A percentile compares a stretch with the other conserved stretches of the same genome.
phyloP scores from a whole-genome alignment of 2,113 vertebrate species.

The Ia io region DNA sequence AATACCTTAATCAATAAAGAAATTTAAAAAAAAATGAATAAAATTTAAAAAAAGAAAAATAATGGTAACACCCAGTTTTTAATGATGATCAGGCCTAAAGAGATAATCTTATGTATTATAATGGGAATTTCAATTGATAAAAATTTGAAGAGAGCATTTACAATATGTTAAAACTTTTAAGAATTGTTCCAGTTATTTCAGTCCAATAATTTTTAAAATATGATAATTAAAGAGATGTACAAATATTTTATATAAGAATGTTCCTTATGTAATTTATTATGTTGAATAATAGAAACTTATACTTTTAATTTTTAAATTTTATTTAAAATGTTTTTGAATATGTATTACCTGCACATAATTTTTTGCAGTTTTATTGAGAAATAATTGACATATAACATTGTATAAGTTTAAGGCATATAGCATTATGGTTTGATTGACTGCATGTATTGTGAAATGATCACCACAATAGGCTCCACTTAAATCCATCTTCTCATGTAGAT shows the following conservation, averaged over 20 bases:
- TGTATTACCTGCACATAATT: background rate
- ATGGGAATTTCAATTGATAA: conserved; percentile 6
- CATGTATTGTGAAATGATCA: background rate
- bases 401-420: background rate
- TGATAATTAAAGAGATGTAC: background rate
- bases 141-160: background rate
- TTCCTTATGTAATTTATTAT: background rate
- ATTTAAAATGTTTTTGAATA: background rate
- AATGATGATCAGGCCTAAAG: background rate
- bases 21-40: too few species aligned
- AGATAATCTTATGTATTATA: background rate
- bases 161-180: background rate
- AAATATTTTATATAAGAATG: background rate
- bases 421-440: background rate
- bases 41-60: background rate
- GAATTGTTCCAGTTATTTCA: background rate
- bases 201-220: background rate
- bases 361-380: background rate
- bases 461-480: background rate
- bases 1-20: too few species aligned
- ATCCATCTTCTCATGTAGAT: background rate
- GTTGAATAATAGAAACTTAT: background rate
- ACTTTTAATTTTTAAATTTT: background rate
- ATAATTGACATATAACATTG: background rate
- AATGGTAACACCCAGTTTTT: background rate